These are phyloP conservation scores for Cyanoramphus novaezelandiae DNA, from an alignment of 2,113 vertebrate genomes.

Conservation along the genomic window DNA sequence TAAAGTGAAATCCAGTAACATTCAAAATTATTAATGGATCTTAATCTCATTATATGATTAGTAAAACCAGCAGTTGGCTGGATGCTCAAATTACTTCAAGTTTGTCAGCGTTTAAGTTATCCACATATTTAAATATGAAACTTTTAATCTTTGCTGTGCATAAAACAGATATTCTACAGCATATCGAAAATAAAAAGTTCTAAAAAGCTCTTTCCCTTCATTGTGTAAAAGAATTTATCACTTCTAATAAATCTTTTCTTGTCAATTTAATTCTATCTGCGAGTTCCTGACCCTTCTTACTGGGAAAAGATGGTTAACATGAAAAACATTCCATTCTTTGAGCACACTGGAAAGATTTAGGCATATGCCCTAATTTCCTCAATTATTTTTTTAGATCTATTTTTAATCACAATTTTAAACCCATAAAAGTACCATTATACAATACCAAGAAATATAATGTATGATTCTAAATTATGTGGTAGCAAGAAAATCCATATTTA, in stretches of 20 bases:
- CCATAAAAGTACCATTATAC: not conserved
- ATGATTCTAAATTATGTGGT: not conserved
- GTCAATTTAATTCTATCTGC: not conserved
- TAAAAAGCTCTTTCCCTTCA: not conserved
- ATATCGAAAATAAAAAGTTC: not conserved
- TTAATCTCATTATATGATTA: not conserved
- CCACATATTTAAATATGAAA: not conserved
- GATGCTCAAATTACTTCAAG: not conserved
- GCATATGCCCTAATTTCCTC: not conserved
- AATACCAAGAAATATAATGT: not conserved
- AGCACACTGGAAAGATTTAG: not conserved
- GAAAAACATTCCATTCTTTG: not conserved
- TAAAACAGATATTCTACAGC: not conserved
- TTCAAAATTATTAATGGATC: not conserved
- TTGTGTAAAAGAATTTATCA: not conserved
- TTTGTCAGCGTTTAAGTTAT: not conserved
- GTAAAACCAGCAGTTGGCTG: not conserved
- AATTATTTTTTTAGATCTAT: conserved; percentile 16
- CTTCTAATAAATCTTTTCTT: not conserved
- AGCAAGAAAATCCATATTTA: not conserved
- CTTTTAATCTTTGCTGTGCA: not conserved
- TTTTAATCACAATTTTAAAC: not conserved
- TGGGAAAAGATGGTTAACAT: not conserved
- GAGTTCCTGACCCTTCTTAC: not conserved
- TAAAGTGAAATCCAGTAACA: not conserved